These are phyloP conservation scores for Dipodomys spectabilis DNA, from an alignment of 2,113 vertebrate genomes.

Conservation along the genomic window DNA sequence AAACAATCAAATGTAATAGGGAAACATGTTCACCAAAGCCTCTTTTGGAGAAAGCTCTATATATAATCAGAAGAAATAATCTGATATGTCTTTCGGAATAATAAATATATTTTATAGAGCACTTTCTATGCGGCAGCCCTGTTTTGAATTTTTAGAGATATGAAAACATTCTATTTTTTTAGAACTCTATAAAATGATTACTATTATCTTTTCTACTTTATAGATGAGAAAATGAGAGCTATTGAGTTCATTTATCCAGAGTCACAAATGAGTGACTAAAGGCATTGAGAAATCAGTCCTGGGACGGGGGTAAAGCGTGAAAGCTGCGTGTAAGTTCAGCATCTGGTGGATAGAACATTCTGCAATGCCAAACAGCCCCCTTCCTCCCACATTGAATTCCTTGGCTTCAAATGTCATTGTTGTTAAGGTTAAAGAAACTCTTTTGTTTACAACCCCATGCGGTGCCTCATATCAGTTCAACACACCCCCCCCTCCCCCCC, in stretches of 20 bases:
- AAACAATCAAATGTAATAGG: background rate
- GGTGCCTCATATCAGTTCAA: background rate
- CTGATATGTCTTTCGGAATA: background rate
- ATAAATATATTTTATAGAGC: background rate
- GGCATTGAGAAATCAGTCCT: background rate
- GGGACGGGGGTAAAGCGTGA: accelerated
- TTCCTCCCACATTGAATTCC: background rate
- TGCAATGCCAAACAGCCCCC: background rate
- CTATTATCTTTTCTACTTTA: background rate
- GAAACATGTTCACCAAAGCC: background rate
- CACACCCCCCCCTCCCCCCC: too few species aligned
- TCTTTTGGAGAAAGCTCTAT: background rate
- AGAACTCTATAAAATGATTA: background rate
- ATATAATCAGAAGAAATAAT: background rate
- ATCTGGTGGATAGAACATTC: background rate
- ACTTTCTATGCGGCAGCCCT: background rate
- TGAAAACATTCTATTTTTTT: slow-evolving; percentile 19
- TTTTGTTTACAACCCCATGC: background rate
- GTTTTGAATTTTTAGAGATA: background rate
- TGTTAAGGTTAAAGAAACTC: background rate
- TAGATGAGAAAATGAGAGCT: background rate
- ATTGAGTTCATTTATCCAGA: background rate
- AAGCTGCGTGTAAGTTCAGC: too few species aligned
- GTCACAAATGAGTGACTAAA: background rate
- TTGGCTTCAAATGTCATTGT: background rate